Evolutionary conservation across 2,888 invertebrate genomes (phyloP), one percentile per base, ranked within the genome.

Genomic region (Leptinotarsa rubiginosa): DNA sequence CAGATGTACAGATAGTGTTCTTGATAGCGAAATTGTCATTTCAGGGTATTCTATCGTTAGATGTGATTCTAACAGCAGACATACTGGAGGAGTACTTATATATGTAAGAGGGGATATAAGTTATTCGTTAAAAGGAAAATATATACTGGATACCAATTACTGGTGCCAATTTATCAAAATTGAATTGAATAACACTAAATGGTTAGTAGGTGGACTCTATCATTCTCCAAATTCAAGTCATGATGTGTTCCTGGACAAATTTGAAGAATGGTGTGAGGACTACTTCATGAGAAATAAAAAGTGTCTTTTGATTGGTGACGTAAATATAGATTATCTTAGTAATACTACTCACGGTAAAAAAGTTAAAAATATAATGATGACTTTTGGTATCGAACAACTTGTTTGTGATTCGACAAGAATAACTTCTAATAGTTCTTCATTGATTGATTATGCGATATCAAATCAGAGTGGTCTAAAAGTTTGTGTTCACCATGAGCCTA

Each of bases 1-100:
- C 47, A 65, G 65, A n/a, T n/a, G 47, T 16, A 41, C 47, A 41
- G 65, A 65, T 25, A 25, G 25, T 16, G 65, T 16, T 15, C 31
- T 65, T 41, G 65, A 65, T 1, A n/a, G 16, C 65, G 25, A 25
- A 25, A 25, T 4, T 25, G 2, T 25, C 25, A 25, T 22, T 22
- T 65, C 47, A 31, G 16, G 41, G 15, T 65, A 31, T 47, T 41
- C 16, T 47, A 41, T 47, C 10, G 15, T 65, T 65, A 31, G 65
- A 49, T 66, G 66, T 20, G 50, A 66, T 66, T 49, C 49, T 66
- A 66, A 3, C 12, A 66, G 66, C 13, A 15, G 66, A 49, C 47
- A 47, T 18, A 66, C 66, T 47, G 66, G 66, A 10, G 49, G 49
- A 66, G 66, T 66, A 12, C 66, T 66, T 22, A 66, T 66, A 13